Percentiles rank a stretch among this genome's conserved stretches.
Evolutionary conservation across 1,140 invertebrate genomes (phyloP).

Genomic region (Episyrphus balteatus): DNA sequence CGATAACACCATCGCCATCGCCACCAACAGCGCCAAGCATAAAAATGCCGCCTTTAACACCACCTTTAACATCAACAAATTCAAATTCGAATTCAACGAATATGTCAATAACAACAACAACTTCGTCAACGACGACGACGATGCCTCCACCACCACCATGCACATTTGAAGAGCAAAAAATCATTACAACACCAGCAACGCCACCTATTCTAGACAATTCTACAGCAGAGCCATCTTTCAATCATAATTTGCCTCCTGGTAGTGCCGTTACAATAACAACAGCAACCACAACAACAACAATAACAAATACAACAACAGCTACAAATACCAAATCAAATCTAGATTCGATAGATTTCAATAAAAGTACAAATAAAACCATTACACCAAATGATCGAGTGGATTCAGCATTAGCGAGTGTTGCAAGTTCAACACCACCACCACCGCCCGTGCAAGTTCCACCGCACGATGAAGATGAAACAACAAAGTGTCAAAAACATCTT

Average conservation of each 20-base stretch:
- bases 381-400: conserved; percentile 5
- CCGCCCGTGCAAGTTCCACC: neutral
- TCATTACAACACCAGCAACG: conserved; percentile 6
- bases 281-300: conserved; percentile 5
- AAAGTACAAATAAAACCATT: conserved; percentile 1
- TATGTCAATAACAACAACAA: too few species aligned
- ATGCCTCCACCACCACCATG: too few species aligned
- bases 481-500: neutral
- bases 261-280: neutral
- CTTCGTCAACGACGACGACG: too few species aligned
- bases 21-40: conserved; percentile 25
- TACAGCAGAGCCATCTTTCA: neutral
- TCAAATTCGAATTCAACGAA: too few species aligned
- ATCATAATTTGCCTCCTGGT: neutral
- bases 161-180: too few species aligned
- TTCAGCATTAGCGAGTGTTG: conserved; percentile 5
- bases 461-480: neutral
- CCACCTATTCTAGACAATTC: neutral
- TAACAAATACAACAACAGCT: conserved; percentile 9
- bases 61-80: too few species aligned
- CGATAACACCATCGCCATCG: conserved; percentile 25
- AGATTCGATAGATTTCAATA: conserved; percentile 1
- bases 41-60: too few species aligned
- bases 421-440: conserved; percentile 10
- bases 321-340: neutral